These are phyloP conservation scores for Lagopus muta DNA, from an alignment of 2,113 vertebrate species.

Conservation along the genomic window DNA sequence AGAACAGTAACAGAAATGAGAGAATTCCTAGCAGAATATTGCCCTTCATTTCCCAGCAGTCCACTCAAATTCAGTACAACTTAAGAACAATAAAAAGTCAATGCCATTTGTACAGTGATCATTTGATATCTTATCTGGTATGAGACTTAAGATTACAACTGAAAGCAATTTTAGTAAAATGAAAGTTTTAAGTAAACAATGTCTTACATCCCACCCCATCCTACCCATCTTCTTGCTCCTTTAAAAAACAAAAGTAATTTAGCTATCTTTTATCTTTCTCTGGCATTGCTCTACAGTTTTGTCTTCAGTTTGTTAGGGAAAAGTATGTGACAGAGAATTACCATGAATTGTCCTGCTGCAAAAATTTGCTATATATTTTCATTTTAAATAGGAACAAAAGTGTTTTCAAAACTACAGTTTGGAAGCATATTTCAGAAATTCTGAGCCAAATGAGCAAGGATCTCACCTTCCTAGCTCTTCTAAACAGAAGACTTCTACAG, in stretches of 20 bases:
- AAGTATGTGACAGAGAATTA: background rate
- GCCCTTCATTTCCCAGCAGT: conserved; percentile 11
- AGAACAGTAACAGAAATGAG: background rate
- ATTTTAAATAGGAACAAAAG: too few relatives aligned
- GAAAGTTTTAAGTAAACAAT: background rate
- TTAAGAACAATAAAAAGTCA: background rate
- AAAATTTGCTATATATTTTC: too few relatives aligned
- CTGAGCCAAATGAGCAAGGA: too few relatives aligned
- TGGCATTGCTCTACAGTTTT: background rate
- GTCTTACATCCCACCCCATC: background rate
- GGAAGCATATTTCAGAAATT: too few relatives aligned
- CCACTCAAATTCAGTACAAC: background rate
- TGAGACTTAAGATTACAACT: background rate
- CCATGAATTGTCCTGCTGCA: too few relatives aligned
- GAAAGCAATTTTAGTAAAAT: background rate
- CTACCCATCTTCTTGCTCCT: accelerated
- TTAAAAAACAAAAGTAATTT: background rate
- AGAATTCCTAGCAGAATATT: background rate
- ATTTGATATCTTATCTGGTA: background rate
- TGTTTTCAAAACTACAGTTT: too few relatives aligned
- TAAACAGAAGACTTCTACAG: too few relatives aligned
- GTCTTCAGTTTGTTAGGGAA: background rate
- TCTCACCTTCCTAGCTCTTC: too few relatives aligned
- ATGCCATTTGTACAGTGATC: conserved; percentile 3
- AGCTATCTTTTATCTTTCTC: background rate